Conservation (phyloP, 1,140 invertebrate genomes). For the Aricia agestis region DNA sequence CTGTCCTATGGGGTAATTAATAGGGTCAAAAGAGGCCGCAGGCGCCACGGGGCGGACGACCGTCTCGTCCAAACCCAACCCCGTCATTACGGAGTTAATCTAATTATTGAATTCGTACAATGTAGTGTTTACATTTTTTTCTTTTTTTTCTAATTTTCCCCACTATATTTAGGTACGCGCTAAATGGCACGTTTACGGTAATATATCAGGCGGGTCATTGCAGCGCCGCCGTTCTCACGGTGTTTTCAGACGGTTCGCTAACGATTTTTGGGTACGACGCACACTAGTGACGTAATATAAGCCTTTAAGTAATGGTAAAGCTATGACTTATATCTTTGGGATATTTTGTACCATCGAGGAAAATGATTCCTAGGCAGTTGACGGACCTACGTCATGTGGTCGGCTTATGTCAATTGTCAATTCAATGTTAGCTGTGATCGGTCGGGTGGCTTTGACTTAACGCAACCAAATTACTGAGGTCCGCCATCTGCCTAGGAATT, state of each 20-base stretch:
- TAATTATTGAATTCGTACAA: conserved; percentile 76
- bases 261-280: conserved; percentile 23
- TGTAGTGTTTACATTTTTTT: conserved; percentile 71
- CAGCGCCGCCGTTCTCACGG: conserved; percentile 62
- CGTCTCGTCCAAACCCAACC: conserved; percentile 53
- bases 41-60: conserved; percentile 64
- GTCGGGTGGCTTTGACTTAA: too few species aligned
- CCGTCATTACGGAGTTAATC: conserved; percentile 73
- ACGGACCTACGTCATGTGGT: too few species aligned
- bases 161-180: conserved; percentile 72
- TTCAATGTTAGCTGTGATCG: too few species aligned
- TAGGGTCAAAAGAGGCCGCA: conserved; percentile 69
- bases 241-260: conserved; percentile 21
- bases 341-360: too few species aligned
- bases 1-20: conserved; percentile 71
- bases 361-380: too few species aligned
- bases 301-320: too few species aligned
- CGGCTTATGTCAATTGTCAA: too few species aligned
- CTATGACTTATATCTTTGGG: too few species aligned
- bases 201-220: conserved; percentile 73
- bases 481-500: too few species aligned
- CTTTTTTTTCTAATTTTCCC: conserved; percentile 61
- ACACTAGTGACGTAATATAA: background rate
- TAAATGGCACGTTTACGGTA: conserved; percentile 73
- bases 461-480: too few species aligned